phyloP scores from a whole-genome alignment of 2,797 vertebrate species.

The Schizothorax lantsangensis region DNA sequence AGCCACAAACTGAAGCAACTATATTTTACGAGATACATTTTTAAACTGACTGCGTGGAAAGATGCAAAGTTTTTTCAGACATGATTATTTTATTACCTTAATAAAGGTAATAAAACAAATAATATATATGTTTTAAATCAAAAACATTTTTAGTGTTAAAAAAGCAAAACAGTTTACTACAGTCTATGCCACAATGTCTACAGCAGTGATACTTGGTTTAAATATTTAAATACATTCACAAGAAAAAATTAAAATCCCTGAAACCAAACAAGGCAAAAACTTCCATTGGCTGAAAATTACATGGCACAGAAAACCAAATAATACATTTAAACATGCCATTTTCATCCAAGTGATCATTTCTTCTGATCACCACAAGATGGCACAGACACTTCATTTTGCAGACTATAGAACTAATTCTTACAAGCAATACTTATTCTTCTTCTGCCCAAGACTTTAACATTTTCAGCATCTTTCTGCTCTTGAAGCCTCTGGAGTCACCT shows the following conservation, averaged over 20 bases:
- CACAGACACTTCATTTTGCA: slow-evolving; percentile 25
- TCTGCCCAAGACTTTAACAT: not conserved
- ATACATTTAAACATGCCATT: not conserved
- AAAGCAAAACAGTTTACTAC: not conserved
- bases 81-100: not conserved
- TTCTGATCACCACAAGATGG: slow-evolving; percentile 44
- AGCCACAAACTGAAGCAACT: not conserved
- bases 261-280: not conserved
- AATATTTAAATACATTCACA: not conserved
- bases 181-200: not conserved
- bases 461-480: not conserved
- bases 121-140: not conserved
- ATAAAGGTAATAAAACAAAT: not conserved
- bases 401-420: not conserved
- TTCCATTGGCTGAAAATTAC: not conserved
- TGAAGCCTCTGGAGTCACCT: not conserved
- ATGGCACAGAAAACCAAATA: not conserved
- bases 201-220: not conserved
- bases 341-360: not conserved
- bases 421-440: not conserved
- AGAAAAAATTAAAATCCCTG: fast-evolving
- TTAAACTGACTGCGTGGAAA: not conserved
- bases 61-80: not conserved
- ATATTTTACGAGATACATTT: not conserved
- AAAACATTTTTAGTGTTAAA: not conserved